These are phyloP conservation scores for Himalopsyche kuldschensis DNA, from an alignment of 2,888 invertebrate species.

Conservation along the genomic window DNA sequence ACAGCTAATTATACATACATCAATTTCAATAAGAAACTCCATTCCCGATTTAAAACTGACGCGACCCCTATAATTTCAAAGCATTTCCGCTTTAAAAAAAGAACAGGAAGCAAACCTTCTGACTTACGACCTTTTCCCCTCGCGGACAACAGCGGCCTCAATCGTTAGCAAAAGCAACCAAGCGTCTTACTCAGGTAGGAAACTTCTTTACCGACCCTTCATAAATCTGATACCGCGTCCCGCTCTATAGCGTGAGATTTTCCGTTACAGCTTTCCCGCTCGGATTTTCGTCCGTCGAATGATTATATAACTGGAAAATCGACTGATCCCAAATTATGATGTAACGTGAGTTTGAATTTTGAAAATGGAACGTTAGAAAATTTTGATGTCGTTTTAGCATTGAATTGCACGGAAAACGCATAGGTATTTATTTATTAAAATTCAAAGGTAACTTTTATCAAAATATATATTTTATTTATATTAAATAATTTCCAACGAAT, in stretches of 20 bases:
- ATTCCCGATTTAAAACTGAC: not conserved
- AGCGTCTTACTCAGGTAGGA: conserved; percentile 5
- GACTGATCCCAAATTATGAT: conserved; percentile 12
- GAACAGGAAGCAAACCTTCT: not conserved
- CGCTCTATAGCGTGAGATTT: not conserved
- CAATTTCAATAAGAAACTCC: not conserved
- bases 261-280: conserved; percentile 5
- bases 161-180: not conserved
- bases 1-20: not conserved
- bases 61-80: not conserved
- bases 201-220: conserved; percentile 25
- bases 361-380: too few relatives aligned
- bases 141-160: not conserved
- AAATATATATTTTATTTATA: too few relatives aligned
- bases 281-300: not conserved
- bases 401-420: too few relatives aligned
- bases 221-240: not conserved
- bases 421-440: too few relatives aligned
- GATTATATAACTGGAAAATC: conserved; percentile 31
- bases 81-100: not conserved
- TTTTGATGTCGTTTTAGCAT: too few relatives aligned
- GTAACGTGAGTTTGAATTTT: not conserved
- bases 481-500: too few relatives aligned
- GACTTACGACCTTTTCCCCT: not conserved
- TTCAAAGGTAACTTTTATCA: too few relatives aligned